phyloP scores from a whole-genome alignment of 2,797 vertebrate species.

The Dendrocincla tyrannina region DNA sequence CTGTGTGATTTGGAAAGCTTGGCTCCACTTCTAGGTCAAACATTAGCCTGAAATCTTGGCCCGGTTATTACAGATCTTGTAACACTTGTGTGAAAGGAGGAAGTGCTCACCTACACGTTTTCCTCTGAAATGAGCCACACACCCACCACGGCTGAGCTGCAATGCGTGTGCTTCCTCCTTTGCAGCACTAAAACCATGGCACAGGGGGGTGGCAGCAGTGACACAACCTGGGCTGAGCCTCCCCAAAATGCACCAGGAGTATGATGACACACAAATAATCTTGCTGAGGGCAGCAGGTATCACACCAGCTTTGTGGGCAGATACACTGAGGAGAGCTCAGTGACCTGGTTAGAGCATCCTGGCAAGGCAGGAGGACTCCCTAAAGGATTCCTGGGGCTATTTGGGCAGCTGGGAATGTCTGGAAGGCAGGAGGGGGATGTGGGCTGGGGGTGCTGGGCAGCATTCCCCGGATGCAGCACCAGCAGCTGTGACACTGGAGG shows the following conservation, averaged over 20 bases:
- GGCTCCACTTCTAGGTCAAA: not conserved
- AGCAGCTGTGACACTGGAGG: not conserved
- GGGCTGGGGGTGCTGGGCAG: not conserved
- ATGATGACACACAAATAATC: not conserved
- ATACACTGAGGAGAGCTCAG: not conserved
- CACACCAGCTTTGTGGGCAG: not conserved
- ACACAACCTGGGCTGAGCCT: not conserved
- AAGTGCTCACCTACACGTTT: not conserved
- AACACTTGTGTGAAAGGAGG: not conserved
- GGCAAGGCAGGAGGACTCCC: not conserved
- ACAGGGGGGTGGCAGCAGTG: not conserved
- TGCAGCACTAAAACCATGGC: rapidly evolving
- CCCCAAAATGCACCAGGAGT: rapidly evolving
- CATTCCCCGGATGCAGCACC: rapidly evolving
- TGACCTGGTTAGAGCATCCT: not conserved
- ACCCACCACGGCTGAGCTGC: not conserved
- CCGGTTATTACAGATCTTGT: not conserved
- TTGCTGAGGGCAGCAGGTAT: rapidly evolving
- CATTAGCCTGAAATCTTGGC: not conserved
- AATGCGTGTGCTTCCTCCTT: not conserved
- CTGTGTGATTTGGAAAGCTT: not conserved
- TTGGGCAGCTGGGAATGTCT: not conserved
- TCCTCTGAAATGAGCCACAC: not conserved
- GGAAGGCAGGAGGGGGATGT: not conserved
- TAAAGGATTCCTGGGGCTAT: not conserved